These are phyloP conservation scores for Sciurus niger DNA, from an alignment of 2,113 vertebrate species.

Conservation along the genomic window DNA sequence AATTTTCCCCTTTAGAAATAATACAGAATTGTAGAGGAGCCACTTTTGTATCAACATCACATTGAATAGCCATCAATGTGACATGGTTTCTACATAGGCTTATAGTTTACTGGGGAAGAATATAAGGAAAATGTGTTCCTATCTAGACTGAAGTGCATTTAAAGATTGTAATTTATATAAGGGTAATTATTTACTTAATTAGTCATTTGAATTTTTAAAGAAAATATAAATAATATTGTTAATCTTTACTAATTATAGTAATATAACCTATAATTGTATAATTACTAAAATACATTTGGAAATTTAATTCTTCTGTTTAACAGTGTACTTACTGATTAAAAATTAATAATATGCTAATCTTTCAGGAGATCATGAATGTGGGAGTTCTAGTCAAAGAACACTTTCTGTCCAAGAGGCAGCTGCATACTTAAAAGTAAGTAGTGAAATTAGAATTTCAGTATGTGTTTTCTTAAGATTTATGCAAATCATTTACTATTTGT, in stretches of 20 bases:
- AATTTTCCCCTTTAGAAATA: neutral
- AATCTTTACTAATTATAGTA: constrained; percentile 44
- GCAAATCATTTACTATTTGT: constrained; percentile 27
- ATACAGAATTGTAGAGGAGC: neutral
- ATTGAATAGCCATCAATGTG: neutral
- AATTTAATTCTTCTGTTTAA: constrained; percentile 67
- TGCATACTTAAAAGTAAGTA: constrained; percentile 93
- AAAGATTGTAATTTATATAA: constrained; percentile 21
- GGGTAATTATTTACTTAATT: constrained; percentile 48
- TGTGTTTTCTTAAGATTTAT: constrained; percentile 55
- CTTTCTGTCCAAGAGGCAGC: constrained; percentile 94
- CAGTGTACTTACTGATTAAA: constrained; percentile 40
- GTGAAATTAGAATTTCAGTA: constrained; percentile 73
- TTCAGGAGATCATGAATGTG: constrained; percentile 97
- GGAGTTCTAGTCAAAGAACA: constrained; percentile 92
- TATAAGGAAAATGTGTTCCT: neutral
- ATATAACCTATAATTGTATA: constrained; percentile 56
- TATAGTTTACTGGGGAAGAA: neutral
- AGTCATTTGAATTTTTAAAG: constrained; percentile 32
- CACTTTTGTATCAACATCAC: neutral
- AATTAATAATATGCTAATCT: constrained; percentile 81
- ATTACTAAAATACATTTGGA: constrained; percentile 61
- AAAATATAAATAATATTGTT: constrained; percentile 45
- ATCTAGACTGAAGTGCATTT: neutral
- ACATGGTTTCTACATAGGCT: neutral